Base-by-base conservation (phyloP, 2,797 vertebrate species). In the Pseudochaenichthys georgianus region DNA sequence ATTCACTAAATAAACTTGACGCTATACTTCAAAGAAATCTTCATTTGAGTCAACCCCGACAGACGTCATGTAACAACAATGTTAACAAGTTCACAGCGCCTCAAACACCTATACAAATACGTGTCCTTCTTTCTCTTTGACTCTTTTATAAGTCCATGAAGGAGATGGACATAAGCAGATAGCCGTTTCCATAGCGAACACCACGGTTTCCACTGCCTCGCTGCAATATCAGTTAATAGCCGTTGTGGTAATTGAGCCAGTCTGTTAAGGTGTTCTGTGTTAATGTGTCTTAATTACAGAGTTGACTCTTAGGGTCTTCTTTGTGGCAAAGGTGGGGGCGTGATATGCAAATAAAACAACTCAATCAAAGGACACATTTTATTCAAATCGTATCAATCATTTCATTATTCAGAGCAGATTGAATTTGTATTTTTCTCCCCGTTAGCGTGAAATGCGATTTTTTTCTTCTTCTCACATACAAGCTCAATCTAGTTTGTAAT, bases 201-300 rank as follows among this genome's bases (percentile, higher is more conserved):
- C 60, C 52, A 47, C 7, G 21, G 50, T 83, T 87, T 82, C 85
- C 80, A 77, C 81, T 12, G 72, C 73, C 78, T 23, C 67, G 52
- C 82, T 77, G 69, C 73, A 87, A 86, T 90, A 88, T 85, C 86
- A 85, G 91, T 90, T 92, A 92, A 92, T 86, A 87, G 86, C 78
- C 76, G 64, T 75, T 54, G 77, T 80, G 89, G 84, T 91, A 91
- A 91, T 89, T 87, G 89, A 86, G 80, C 78, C 88, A 74, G 86
- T 90, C 89, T 88, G 90, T 86, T 90, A 90, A 87, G 8, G 82
- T 84, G 85, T 83, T 87, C 76, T 31, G 80, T 87, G 89, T 87
- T 92, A 88, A 92, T 89, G 87, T 89, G 88, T 90, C 86, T 91
- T 92, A 91, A 93, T 93, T 91, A 90, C 77, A 82, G 65, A 64